These are phyloP conservation scores for Stegodyphus mimosarum DNA, from an alignment of 1,140 invertebrate genomes.

Conservation along the genomic window DNA sequence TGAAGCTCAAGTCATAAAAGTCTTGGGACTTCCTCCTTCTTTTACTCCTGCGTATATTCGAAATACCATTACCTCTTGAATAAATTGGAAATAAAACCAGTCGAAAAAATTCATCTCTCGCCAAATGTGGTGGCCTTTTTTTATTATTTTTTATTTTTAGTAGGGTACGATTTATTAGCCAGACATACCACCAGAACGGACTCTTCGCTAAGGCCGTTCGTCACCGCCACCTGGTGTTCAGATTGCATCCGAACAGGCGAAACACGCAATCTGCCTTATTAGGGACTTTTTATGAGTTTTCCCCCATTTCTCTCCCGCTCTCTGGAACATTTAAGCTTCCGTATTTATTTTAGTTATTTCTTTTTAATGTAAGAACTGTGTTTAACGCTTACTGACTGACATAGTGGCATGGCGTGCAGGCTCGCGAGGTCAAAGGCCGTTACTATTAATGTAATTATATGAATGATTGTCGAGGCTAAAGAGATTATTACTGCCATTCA, in stretches of 20 bases:
- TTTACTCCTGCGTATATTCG: background rate
- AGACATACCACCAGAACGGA: constrained; percentile 1
- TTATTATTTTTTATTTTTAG: background rate
- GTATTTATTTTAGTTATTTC: constrained; percentile 32
- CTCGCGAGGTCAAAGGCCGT: background rate
- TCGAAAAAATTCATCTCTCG: constrained; percentile 15
- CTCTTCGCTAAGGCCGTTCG: background rate
- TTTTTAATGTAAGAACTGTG: constrained; percentile 26
- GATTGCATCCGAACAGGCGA: background rate
- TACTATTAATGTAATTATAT: too few relatives aligned
- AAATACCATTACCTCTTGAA: constrained; percentile 3
- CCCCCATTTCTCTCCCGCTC: background rate
- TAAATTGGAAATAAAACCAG: constrained; percentile 40
- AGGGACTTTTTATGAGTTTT: constrained; percentile 31
- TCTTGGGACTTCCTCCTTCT: background rate
- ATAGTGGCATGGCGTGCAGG: constrained; percentile 6
- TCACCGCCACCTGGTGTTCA: constrained; percentile 31
- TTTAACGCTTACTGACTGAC: constrained; percentile 11
- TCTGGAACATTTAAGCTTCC: background rate
- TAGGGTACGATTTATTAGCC: constrained; percentile 7
- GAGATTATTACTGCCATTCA: too few relatives aligned
- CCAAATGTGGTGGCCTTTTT: background rate
- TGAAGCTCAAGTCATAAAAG: constrained; percentile 5
- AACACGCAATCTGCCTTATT: constrained; percentile 7
- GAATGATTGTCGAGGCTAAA: too few relatives aligned